Evolutionary conservation across 2,113 vertebrate species (phyloP).

Genomic region (Naja naja): DNA sequence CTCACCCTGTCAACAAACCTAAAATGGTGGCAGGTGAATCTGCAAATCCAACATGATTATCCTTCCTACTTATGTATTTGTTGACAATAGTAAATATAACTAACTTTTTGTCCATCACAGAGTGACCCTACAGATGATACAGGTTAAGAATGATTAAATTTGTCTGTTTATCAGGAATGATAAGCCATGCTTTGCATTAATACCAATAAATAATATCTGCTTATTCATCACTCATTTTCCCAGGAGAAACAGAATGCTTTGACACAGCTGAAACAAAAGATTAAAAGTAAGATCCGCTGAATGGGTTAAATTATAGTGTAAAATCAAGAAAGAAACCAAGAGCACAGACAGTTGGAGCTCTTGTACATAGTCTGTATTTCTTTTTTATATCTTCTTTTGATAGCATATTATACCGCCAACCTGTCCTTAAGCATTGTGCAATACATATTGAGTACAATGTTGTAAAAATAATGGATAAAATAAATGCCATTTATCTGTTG

Average conservation of each 20-base stretch:
- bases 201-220: constrained; percentile 99
- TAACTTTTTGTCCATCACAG: constrained; percentile 63
- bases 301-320: constrained; percentile 64
- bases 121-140: constrained; percentile 79
- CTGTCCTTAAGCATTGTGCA: constrained; percentile 11
- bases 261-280: constrained; percentile 74
- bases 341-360: constrained; percentile 52
- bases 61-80: constrained; percentile 56
- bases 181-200: constrained; percentile 98
- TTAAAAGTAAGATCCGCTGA: constrained; percentile 65
- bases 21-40: constrained; percentile 34
- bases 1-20: constrained; percentile 17
- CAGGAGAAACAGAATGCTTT: constrained; percentile 90
- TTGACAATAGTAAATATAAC: constrained; percentile 53
- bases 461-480: constrained; percentile 40
- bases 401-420: constrained; percentile 15
- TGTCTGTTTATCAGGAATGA: constrained; percentile 93
- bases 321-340: constrained; percentile 27
- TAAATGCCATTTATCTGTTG: constrained; percentile 25
- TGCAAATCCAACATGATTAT: constrained; percentile 47
- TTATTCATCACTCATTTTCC: constrained; percentile 96
- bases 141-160: constrained; percentile 91
- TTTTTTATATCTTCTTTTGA: constrained; percentile 49
- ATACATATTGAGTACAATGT: constrained; percentile 21
- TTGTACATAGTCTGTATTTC: constrained; percentile 9